phyloP scores from a whole-genome alignment of 2,797 vertebrate genomes.

The Alauda arvensis region DNA sequence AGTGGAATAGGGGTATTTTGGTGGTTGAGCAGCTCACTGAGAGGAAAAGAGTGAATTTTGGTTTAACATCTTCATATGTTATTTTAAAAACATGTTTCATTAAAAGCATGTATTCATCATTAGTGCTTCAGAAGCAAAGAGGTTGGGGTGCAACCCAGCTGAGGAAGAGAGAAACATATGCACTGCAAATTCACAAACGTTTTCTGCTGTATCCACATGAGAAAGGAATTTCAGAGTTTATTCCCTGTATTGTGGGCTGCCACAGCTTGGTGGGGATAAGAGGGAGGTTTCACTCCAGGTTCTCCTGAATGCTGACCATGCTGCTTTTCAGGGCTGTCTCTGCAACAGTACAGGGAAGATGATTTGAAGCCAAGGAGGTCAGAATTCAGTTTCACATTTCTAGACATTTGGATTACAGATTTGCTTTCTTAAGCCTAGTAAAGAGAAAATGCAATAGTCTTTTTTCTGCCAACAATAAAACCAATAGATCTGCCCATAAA shows the following conservation, averaged over 20 bases:
- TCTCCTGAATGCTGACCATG: not conserved
- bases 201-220: not conserved
- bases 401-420: not conserved
- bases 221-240: not conserved
- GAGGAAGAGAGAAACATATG: not conserved
- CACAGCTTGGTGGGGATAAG: not conserved
- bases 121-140: not conserved
- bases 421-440: not conserved
- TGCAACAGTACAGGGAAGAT: not conserved
- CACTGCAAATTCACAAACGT: constrained; percentile 4
- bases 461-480: not conserved
- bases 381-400: not conserved
- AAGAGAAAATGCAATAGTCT: not conserved
- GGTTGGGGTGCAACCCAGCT: not conserved
- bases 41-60: not conserved
- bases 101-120: not conserved
- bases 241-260: not conserved
- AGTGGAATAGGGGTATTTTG: not conserved
- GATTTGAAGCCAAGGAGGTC: not conserved
- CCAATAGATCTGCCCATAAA: not conserved
- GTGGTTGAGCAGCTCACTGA: not conserved
- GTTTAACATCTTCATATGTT: not conserved
- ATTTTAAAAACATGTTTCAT: not conserved
- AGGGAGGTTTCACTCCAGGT: not conserved
- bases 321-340: not conserved